Conservation (phyloP, 2,797 vertebrate species). For the Graptemys geographica region DNA sequence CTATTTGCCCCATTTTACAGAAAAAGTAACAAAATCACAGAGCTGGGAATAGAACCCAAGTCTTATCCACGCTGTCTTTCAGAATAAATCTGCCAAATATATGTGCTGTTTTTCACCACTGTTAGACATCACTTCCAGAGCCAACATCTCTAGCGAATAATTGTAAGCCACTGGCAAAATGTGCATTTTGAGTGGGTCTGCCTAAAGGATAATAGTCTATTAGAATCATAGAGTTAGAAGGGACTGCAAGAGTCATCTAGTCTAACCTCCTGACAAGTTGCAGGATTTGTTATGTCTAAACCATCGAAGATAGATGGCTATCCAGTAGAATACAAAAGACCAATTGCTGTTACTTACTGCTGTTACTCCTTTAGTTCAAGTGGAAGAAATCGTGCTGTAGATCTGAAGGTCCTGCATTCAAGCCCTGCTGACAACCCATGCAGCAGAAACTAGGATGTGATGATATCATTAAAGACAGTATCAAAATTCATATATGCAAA, state of each 20-base stretch:
- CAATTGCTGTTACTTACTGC: too few species aligned
- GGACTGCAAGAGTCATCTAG: too few species aligned
- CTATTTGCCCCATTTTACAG: slow-evolving; percentile 27
- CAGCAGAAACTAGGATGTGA: not conserved
- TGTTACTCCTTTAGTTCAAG: slow-evolving; percentile 16
- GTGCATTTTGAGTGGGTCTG: slow-evolving; percentile 15
- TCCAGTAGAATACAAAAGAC: too few species aligned
- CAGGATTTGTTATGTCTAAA: too few species aligned
- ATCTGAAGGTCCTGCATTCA: not conserved
- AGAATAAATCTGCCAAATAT: slow-evolving; percentile 51
- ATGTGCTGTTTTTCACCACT: slow-evolving; percentile 39
- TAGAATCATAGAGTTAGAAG: not conserved
- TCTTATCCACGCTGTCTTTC: slow-evolving; percentile 7
- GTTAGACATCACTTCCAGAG: slow-evolving; percentile 33
- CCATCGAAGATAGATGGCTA: too few species aligned
- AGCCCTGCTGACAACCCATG: not conserved
- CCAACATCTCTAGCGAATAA: slow-evolving; percentile 61
- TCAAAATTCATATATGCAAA: not conserved
- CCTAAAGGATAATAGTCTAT: not conserved
- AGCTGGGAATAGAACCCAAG: slow-evolving; percentile 17
- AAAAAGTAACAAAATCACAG: slow-evolving; percentile 14
- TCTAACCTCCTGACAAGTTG: too few species aligned
- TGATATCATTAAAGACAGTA: not conserved
- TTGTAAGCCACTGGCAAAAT: slow-evolving; percentile 37
- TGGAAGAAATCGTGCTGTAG: not conserved